These are phyloP conservation scores for Setophaga kirtlandii DNA, from an alignment of 2,113 vertebrate species.

Conservation along the genomic window DNA sequence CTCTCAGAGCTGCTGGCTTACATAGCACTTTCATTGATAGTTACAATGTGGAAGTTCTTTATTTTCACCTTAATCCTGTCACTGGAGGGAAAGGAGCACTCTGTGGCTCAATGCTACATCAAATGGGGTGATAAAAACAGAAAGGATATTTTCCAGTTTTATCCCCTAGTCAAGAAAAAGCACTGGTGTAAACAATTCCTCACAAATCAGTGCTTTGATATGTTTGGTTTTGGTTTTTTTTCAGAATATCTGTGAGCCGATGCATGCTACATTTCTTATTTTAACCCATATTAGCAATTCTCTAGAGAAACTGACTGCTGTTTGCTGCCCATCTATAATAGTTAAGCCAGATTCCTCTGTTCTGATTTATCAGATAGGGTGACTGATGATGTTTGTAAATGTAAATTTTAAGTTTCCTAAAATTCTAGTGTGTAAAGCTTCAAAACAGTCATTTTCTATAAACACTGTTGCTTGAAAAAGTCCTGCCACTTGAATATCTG, in stretches of 20 bases:
- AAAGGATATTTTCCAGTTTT: not conserved
- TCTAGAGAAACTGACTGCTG: slow-evolving; percentile 19
- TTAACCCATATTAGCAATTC: not conserved
- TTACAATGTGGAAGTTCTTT: not conserved
- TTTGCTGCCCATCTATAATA: slow-evolving; percentile 24
- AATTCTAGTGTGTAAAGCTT: slow-evolving; percentile 54
- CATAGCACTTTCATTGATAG: not conserved
- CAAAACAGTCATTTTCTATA: slow-evolving; percentile 57
- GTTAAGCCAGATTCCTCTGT: slow-evolving; percentile 42
- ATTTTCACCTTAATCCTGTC: not conserved
- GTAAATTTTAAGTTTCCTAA: slow-evolving; percentile 53
- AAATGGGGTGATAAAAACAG: not conserved
- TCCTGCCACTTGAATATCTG: slow-evolving; percentile 49
- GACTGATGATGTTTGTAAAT: slow-evolving; percentile 60
- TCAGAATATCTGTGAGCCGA: not conserved
- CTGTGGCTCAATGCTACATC: not conserved
- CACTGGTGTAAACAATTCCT: not conserved
- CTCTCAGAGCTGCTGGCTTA: not conserved
- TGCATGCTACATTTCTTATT: slow-evolving; percentile 24
- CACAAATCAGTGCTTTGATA: slow-evolving; percentile 1
- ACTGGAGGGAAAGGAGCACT: not conserved
- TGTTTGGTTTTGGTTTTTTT: not conserved
- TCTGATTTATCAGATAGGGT: slow-evolving; percentile 56
- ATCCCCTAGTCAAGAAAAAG: not conserved
- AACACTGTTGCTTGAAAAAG: slow-evolving; percentile 52